Conservation (phyloP, 2,797 vertebrate genomes). For the Rhinogobio ventralis region DNA sequence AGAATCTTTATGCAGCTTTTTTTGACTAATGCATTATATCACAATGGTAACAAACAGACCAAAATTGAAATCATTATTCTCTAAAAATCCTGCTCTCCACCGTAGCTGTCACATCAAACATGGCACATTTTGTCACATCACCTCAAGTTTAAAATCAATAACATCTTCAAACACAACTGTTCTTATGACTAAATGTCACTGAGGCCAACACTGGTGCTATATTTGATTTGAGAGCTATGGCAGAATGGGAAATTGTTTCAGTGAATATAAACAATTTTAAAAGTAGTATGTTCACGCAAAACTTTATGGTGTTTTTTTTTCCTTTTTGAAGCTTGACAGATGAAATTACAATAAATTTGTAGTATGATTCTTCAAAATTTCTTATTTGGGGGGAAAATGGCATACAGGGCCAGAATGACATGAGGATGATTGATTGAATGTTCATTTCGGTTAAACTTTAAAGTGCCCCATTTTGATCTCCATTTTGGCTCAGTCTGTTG, state of each 20-base stretch:
- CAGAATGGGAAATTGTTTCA: background rate
- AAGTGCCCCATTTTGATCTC: background rate
- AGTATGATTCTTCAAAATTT: background rate
- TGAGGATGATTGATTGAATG: background rate
- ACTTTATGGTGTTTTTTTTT: background rate
- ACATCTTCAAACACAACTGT: background rate
- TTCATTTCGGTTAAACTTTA: background rate
- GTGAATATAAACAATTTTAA: background rate
- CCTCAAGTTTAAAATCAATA: background rate
- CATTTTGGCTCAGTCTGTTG: background rate
- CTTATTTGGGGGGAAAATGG: background rate
- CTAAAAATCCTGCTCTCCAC: background rate
- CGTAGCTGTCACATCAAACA: background rate
- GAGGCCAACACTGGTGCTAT: background rate
- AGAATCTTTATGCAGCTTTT: background rate
- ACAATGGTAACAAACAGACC: background rate
- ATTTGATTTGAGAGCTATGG: background rate
- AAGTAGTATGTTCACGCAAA: background rate
- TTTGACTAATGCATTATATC: background rate
- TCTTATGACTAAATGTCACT: background rate
- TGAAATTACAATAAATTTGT: background rate
- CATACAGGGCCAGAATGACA: background rate
- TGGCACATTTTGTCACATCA: background rate
- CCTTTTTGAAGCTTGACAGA: background rate
- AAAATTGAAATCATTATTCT: background rate